Evolutionary conservation across 2,797 vertebrate genomes (phyloP), one percentile per base, ranked within the genome.

Genomic region (Pagetopsis macropterus): DNA sequence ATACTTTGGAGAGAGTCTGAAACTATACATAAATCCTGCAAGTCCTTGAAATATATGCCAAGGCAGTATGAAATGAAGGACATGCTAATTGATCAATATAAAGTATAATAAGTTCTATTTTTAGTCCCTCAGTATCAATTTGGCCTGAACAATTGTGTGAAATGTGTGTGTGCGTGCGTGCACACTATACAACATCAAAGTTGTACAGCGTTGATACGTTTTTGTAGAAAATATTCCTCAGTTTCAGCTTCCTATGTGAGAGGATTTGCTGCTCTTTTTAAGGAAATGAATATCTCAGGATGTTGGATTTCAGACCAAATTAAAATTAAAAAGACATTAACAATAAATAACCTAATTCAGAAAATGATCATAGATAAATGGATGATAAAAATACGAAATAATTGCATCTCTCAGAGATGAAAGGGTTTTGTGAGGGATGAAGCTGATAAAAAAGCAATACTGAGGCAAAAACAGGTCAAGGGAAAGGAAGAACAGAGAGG

Each of bases 401-500:
- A 16, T 13, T 21, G 13, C 2, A 31, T 58, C 3, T 37, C 6
- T 14, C 8, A 37, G 33, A 37, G 33, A 27, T 27, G 17, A 48
- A 21, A 49, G 15, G 33, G 33, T 9, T 37, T 37, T 37, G 33
- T 37, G 33, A 37, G 33, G 33, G 33, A 37, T 9, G 33, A 2
- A 37, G 33, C 33, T 37, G 33, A 37, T 37, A 49, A 27, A 43
- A 52, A 50, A 9, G 13, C 12, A 40, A 31, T 3, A 46, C 11
- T 27, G 14, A 19, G n/a, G 55, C 37, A 41, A 63, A 61, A 57
- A 19, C 45, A 66, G 48, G 55, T 50, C 21, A 52, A 27, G 58
- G 12, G 13, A 64, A 27, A 64, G 21, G 43, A 56, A 62, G 41
- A 60, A 65, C 44, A 62, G 43, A 48, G 21, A 63, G 51, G 14